Conservation (phyloP, 2,797 vertebrate species). For the Xenopus petersii region DNA sequence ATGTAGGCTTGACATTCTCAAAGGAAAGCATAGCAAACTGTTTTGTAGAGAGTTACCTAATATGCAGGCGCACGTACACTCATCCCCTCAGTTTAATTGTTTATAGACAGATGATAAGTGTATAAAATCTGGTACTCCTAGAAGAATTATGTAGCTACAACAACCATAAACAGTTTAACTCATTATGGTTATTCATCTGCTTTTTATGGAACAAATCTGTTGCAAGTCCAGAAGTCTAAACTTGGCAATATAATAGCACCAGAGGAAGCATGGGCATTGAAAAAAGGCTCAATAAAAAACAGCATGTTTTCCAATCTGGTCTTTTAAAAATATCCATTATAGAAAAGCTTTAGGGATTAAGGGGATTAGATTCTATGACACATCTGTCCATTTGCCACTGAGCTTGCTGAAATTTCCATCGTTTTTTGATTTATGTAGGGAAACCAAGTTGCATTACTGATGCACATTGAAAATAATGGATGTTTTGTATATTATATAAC, state of each 20-base stretch:
- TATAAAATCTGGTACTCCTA: slow-evolving; percentile 3
- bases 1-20: neutral
- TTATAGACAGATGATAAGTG: slow-evolving; percentile 33
- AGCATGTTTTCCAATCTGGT: slow-evolving; percentile 58
- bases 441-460: slow-evolving; percentile 51
- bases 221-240: slow-evolving; percentile 26
- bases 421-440: slow-evolving; percentile 52
- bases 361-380: slow-evolving; percentile 62
- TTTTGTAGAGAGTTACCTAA: neutral
- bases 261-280: slow-evolving; percentile 34
- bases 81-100: slow-evolving; percentile 25
- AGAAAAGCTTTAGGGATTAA: slow-evolving; percentile 60
- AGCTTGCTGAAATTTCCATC: slow-evolving; percentile 62
- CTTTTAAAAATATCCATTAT: slow-evolving; percentile 63
- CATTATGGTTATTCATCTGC: slow-evolving; percentile 32
- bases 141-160: slow-evolving; percentile 41
- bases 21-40: neutral
- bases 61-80: slow-evolving; percentile 3
- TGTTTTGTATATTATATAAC: too few relatives aligned
- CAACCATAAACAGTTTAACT: slow-evolving; percentile 43
- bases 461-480: slow-evolving; percentile 39
- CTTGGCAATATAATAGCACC: slow-evolving; percentile 21
- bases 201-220: slow-evolving; percentile 44
- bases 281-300: slow-evolving; percentile 54
- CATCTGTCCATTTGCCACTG: slow-evolving; percentile 63